Base-by-base conservation (phyloP, 2,113 vertebrate species). In the Malurus melanocephalus region DNA sequence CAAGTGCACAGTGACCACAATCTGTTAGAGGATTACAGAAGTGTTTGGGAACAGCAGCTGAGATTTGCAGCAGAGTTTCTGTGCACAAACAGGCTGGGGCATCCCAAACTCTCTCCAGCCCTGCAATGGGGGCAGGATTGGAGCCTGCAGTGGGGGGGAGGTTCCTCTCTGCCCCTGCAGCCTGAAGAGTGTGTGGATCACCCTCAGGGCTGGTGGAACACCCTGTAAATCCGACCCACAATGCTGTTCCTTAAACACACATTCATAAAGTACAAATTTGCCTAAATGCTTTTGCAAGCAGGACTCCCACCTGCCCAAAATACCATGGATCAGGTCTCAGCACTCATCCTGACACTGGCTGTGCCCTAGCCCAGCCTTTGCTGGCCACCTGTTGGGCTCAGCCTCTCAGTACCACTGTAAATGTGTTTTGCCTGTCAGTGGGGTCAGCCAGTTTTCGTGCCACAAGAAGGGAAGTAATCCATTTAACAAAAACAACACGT, bases 381-480 rank as follows among this genome's bases (percentile, higher is more conserved):
- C 78, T 66, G 59, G 35, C 56, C 71, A 48, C 40, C 40, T 87
- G 74, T 56, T 67, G 79, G n/a, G 46, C n/a, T 60, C 61, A 49
- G 68, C 40, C 56, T 16, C 85, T 74, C 76, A 16, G 68, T 71
- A 5, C 42, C 17, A 4, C 56, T 27, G 45, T 11, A 60, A 67
- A 83, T 17, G 56, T 24, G 57, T 51, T 88, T 67, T 90, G 46
- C 57, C 67, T 75, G 49, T n/a, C 19, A 16, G 42, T 33, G 28
- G 16, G 69, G 43, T 81, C 84, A 68, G 45, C 5, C 65, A 84
- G 61, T 57, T 92, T 89, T 80, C 0, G 0, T 52, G 53, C 38
- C 76, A 88, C 68, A 18, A 68, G 72, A 61, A 53, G 33, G 73
- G 80, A 94, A 94, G 65, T 35, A 94, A 88, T 84, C 56, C 14